A percentile compares a stretch with the other conserved stretches of the same genome.
Evolutionary conservation across 2,113 vertebrate species (phyloP).

Genomic region (Sylvilagus bachmani): DNA sequence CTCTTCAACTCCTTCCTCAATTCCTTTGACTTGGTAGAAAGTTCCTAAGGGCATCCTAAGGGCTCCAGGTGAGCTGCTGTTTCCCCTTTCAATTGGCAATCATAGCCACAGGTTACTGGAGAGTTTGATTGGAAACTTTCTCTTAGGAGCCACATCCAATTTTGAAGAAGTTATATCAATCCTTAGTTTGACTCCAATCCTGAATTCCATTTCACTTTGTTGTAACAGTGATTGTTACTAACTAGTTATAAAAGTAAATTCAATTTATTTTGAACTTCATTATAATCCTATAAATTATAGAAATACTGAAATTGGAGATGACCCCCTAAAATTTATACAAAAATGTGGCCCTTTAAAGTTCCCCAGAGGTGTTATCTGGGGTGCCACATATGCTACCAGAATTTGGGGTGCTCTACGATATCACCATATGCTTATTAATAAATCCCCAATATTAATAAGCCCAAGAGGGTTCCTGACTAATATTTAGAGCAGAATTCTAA

Average conservation of each 20-base stretch:
- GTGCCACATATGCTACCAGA: too few relatives aligned
- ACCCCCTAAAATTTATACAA: too few relatives aligned
- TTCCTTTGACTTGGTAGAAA: neutral
- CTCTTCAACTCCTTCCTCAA: neutral
- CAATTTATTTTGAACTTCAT: neutral
- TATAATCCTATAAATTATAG: constrained; percentile 1
- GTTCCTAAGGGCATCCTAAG: neutral
- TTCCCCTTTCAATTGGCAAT: neutral
- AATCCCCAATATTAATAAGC: too few relatives aligned
- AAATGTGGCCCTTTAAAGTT: too few relatives aligned
- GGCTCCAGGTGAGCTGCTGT: neutral
- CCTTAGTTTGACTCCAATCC: neutral
- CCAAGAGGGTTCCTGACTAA: too few relatives aligned
- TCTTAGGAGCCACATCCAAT: neutral
- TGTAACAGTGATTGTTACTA: neutral
- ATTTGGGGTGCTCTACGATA: too few relatives aligned
- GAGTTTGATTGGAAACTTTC: neutral
- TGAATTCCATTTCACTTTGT: neutral
- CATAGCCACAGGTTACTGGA: neutral
- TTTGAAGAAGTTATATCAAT: neutral
- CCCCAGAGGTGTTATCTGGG: too few relatives aligned
- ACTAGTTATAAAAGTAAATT: constrained; percentile 31
- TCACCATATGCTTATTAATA: too few relatives aligned
- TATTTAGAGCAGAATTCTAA: too few relatives aligned
- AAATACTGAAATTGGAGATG: neutral